A percentile compares a stretch with the other conserved stretches of the same genome.
Evolutionary conservation across 2,113 vertebrate genomes (phyloP).

Genomic region (Bucco capensis): DNA sequence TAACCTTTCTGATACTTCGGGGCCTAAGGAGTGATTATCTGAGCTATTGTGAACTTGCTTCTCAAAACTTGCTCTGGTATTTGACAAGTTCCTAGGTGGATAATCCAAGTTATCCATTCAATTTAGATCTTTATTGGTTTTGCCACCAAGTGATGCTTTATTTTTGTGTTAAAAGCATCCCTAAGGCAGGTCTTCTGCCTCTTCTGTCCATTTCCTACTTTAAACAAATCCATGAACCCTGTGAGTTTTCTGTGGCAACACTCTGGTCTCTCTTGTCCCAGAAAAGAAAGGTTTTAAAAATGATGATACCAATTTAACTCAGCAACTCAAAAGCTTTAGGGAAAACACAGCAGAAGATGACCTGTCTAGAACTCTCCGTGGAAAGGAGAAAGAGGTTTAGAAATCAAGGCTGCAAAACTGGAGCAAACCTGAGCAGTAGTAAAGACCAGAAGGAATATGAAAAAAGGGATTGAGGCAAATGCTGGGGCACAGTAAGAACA

Average conservation of each 20-base stretch:
- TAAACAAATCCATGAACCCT: not conserved
- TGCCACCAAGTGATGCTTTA: not conserved
- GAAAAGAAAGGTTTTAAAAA: constrained; percentile 54
- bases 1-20: not conserved
- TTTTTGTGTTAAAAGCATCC: not conserved
- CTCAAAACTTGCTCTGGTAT: not conserved
- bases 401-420: constrained; percentile 59
- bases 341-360: constrained; percentile 4
- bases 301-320: constrained; percentile 52
- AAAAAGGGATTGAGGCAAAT: not conserved
- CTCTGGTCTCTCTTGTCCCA: constrained; percentile 5
- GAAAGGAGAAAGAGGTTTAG: constrained; percentile 58
- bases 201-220: not conserved
- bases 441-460: not conserved
- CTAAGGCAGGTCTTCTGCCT: not conserved
- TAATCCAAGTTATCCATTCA: not conserved
- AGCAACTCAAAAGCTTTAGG: constrained; percentile 42
- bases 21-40: not conserved
- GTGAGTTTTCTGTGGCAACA: not conserved
- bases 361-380: constrained; percentile 37
- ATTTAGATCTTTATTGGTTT: not conserved
- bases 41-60: not conserved
- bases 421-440: constrained; percentile 2
- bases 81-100: not conserved
- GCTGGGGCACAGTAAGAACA: not conserved